Evolutionary conservation across 2,888 invertebrate species (phyloP), one percentile per base, ranked within the genome.

Genomic region (Drosophila paucipuncta): DNA sequence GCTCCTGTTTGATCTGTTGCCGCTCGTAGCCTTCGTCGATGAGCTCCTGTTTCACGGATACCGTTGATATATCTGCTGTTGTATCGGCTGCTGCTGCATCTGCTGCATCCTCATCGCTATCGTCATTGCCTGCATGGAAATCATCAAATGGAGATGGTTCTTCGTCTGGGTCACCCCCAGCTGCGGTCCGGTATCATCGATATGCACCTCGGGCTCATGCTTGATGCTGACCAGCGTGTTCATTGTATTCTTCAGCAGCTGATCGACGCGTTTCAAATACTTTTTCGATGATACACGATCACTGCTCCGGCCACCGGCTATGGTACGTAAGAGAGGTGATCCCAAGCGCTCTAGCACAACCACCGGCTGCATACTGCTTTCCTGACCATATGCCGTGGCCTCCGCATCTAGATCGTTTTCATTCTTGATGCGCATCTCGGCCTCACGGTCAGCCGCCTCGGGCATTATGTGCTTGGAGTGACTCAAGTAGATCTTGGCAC

Each of bases 221-320:
- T 93, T 93, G 37, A 93, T 93, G 80, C 92, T 92, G 13, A 92
- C 92, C 65, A 93, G 71, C 2, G 92, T 92, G 72, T 79, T 92
- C 76, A 92, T 90, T 25, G 93, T 92, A n/a, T 85, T 92, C 59
- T 92, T 93, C 0, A 93, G 67, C 35, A 93, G 71, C 65, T 92
- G 88, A 74, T 92, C 93, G 22, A 92, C 92, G 4, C 93, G 90
- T 68, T 91, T 92, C 3, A 92, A 77, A 61, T 93, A 92, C 13
- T 86, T 91, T 59, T 91, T 92, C 0, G 92, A 89, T 18, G 92
- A 92, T 4, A 92, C 92, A 22, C 91, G 90, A 47, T 92, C 91
- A 25, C 63, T 77, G 13, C 76, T 78, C 37, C 82, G 59, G 4
- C 66, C 82, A 9, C 53, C 0, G 43, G 43, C 74, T 1, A 89